Evolutionary conservation across 2,113 vertebrate genomes (phyloP).

Genomic region (Mobula birostris): DNA sequence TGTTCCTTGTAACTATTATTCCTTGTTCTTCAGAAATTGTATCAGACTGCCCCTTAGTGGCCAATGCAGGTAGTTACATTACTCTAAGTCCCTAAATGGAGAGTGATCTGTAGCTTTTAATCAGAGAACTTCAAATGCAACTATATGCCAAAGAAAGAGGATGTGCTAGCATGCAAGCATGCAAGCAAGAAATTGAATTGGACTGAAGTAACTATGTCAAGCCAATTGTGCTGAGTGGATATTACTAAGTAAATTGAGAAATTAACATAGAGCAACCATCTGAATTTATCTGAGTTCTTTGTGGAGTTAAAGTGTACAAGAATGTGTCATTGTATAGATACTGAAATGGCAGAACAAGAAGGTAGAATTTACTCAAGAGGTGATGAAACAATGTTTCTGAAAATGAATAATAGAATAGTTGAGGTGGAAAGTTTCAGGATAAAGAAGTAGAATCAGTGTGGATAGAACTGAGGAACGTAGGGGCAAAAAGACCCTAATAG

Average conservation of each 20-base stretch:
- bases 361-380: not conserved
- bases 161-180: no score
- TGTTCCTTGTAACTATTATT: not conserved
- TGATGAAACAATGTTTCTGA: not conserved
- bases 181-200: not conserved
- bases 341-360: not conserved
- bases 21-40: not conserved
- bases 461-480: no score
- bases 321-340: not conserved
- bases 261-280: not conserved
- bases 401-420: not conserved
- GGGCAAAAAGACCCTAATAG: no score
- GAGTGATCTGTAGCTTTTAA: not conserved
- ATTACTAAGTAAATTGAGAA: not conserved
- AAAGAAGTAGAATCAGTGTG: no score
- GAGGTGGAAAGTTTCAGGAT: not conserved
- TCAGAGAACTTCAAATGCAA: not conserved
- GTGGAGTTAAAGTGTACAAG: not conserved
- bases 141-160: not conserved
- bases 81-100: not conserved
- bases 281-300: not conserved
- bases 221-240: not conserved
- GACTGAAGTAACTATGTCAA: not conserved
- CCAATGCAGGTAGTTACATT: not conserved
- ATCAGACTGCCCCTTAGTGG: not conserved